Percentiles rank a stretch among this genome's conserved stretches.
Conservation (phyloP, 2,888 invertebrate species). For the Venustoraphidia nigricollis region DNA sequence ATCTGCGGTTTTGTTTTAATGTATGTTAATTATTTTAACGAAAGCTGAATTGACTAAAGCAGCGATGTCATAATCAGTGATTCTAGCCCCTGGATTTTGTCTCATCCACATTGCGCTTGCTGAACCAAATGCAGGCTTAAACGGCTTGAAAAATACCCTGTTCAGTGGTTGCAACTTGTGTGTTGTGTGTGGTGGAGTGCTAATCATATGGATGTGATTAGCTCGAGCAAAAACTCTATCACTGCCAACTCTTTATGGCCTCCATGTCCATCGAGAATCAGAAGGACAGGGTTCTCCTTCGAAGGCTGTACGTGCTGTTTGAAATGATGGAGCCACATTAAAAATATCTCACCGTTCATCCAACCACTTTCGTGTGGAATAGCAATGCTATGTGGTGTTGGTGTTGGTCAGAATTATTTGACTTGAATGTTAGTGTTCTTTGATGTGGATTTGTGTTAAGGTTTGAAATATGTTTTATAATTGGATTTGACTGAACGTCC, state of each 20-base stretch:
- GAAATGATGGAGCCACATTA: constrained; percentile 16
- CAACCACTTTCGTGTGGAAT: constrained; percentile 14
- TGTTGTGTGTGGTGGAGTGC: constrained; percentile 13
- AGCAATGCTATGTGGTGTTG: neutral
- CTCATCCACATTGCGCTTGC: constrained; percentile 10
- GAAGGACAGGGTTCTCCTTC: constrained; percentile 8
- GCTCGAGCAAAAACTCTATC: constrained; percentile 11
- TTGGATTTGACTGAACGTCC: too few relatives aligned
- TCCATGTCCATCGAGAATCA: constrained; percentile 9
- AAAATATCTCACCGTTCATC: constrained; percentile 15
- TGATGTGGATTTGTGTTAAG: too few relatives aligned
- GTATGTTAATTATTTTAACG: too few relatives aligned
- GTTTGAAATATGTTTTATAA: too few relatives aligned
- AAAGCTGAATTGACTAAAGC: constrained; percentile 11
- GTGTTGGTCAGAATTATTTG: too few relatives aligned
- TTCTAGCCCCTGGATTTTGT: constrained; percentile 9
- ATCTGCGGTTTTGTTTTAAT: too few relatives aligned
- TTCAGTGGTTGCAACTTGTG: constrained; percentile 14
- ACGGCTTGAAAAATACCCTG: constrained; percentile 10
- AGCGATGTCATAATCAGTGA: constrained; percentile 13
- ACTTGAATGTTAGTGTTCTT: too few relatives aligned
- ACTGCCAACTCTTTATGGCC: too few relatives aligned
- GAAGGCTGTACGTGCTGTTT: constrained; percentile 8
- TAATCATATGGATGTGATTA: constrained; percentile 11
- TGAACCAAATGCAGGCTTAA: constrained; percentile 6